Base-by-base conservation (phyloP, 2,888 invertebrate genomes). In the Drosophila affinis region DNA sequence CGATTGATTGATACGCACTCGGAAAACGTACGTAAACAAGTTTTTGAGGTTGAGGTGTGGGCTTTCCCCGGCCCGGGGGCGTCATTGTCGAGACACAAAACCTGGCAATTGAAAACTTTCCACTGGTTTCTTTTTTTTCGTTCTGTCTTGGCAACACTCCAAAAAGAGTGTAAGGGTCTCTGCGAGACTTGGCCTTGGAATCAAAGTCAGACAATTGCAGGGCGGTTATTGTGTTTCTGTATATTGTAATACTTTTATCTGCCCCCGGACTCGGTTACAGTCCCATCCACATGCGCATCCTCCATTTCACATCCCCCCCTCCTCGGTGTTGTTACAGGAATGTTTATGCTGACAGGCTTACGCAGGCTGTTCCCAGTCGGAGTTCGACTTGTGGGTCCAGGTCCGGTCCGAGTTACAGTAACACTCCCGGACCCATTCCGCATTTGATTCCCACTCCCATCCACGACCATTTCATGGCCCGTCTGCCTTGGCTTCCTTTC, bases 51-150 rank as follows among this genome's bases (percentile, higher is more conserved):
- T n/a, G 12, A 21, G 49, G 59, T 48, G 47, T 32, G 14, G 14
- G 32, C 18, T 45, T 21, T 39, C n/a, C 14, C 39, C 34, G 18
- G 49, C 32, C 44, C 53, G 24, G 18, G 24, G 39, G 47, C 57
- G 24, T 61, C 51, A n/a, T 29, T 63, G 54, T 58, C 48, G 60
- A 63, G 67, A 60, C 56, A 56, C 67, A 70, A 62, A 64, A 56
- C 63, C 55, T 69, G 69, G 57, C 62, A 72, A 78, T 76, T 71
- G 74, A 79, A 79, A 79, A 79, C 57, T 73, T 81, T 74, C 49
- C 55, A 61, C 67, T 64, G 67, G n/a, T n/a, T 39, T n/a, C 12
- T 6, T 3, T 1, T 1, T 39, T n/a, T 39, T n/a, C 39, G 5
- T 39, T 39, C 39, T 6, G 14, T 39, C n/a, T 63, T 61, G 72